These are phyloP conservation scores for Trissolcus japonicus DNA, from an alignment of 2,888 invertebrate genomes.

Conservation along the genomic window DNA sequence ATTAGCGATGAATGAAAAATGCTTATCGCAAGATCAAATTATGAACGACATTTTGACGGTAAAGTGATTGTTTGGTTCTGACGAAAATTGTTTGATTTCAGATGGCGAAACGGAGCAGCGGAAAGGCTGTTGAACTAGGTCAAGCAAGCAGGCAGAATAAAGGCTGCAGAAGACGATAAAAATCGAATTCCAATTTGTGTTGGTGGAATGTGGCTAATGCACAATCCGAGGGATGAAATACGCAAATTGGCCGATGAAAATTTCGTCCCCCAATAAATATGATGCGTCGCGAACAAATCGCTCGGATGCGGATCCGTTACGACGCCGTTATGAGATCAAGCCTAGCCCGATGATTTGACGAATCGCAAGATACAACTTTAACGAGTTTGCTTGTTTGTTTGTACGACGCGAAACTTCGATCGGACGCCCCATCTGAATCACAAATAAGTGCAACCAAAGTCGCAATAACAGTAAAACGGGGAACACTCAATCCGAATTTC, in stretches of 20 bases:
- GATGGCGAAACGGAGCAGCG: slow-evolving; percentile 36
- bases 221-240: slow-evolving; percentile 44
- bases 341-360: slow-evolving; percentile 26
- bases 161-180: slow-evolving; percentile 42
- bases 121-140: slow-evolving; percentile 46
- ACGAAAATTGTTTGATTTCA: slow-evolving; percentile 41
- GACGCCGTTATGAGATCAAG: slow-evolving; percentile 38
- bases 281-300: slow-evolving; percentile 7
- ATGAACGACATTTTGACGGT: not conserved
- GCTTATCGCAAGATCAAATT: not conserved
- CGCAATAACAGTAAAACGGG: too few relatives aligned
- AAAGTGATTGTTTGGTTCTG: slow-evolving; percentile 13
- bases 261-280: slow-evolving; percentile 41
- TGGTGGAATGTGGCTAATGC: slow-evolving; percentile 48
- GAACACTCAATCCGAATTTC: too few relatives aligned
- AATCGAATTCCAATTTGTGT: slow-evolving; percentile 51
- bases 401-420: not conserved
- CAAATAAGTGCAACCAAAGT: too few relatives aligned
- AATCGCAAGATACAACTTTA: slow-evolving; percentile 4
- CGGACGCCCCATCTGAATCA: not conserved
- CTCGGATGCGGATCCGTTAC: slow-evolving; percentile 16
- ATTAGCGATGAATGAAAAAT: slow-evolving; percentile 1
- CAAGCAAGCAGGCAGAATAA: slow-evolving; percentile 43
- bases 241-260: slow-evolving; percentile 40
- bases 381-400: not conserved